Percentiles rank a stretch among this genome's conserved stretches.
phyloP scores from a whole-genome alignment of 2,797 vertebrate genomes.

The Anguilla megastoma region DNA sequence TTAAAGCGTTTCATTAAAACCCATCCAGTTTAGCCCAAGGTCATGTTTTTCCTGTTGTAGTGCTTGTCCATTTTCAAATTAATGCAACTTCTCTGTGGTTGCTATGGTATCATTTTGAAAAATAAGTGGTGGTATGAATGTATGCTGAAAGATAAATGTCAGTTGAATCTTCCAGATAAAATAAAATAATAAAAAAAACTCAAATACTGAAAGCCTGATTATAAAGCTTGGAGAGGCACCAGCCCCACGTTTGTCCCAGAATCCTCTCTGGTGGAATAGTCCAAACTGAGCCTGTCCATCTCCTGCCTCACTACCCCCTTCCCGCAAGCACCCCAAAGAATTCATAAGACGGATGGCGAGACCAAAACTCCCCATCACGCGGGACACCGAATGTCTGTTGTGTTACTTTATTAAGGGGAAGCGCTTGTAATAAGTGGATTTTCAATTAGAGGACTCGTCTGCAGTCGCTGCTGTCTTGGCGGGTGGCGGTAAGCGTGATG shows the following conservation, averaged over 20 bases:
- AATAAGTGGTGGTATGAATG: neutral
- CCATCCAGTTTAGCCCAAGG: neutral
- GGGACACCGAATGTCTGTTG: conserved; percentile 86
- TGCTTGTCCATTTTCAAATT: neutral
- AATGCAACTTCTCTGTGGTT: neutral
- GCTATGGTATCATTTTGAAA: neutral
- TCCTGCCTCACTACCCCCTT: neutral
- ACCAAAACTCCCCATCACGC: conserved; percentile 64
- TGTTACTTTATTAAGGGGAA: conserved; percentile 88
- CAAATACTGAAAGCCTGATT: neutral
- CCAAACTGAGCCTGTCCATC: no score
- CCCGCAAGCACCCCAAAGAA: neutral
- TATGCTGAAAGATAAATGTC: conserved; percentile 2
- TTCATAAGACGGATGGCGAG: neutral
- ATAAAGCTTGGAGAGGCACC: neutral
- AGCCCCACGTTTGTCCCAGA: neutral
- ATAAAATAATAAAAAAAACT: neutral
- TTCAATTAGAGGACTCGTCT: conserved; percentile 88
- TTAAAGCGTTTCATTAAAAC: conserved; percentile 15
- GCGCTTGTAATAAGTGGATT: conserved; percentile 88
- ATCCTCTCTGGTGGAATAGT: neutral
- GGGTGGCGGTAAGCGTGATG: conserved; percentile 86
- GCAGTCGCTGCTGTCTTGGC: conserved; percentile 84
- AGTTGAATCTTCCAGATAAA: neutral
- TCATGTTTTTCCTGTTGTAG: neutral